phyloP scores from a whole-genome alignment of 1,140 invertebrate species.

The Acromyrmex echinatior region DNA sequence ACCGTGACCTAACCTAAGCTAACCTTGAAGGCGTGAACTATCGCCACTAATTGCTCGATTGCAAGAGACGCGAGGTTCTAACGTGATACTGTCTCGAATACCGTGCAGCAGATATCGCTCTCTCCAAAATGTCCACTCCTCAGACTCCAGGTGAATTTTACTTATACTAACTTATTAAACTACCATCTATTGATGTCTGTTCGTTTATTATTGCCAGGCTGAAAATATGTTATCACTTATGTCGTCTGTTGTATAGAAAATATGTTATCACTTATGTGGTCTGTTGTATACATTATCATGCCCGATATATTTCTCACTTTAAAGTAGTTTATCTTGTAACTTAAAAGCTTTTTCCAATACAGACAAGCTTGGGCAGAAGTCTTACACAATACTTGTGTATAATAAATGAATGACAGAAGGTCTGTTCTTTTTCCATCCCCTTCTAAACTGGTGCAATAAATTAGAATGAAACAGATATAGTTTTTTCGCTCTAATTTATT shows the following conservation, averaged over 20 bases:
- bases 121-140: slow-evolving; percentile 62
- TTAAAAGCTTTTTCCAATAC: background rate
- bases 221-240: background rate
- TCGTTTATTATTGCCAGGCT: background rate
- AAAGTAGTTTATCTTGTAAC: background rate
- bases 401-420: background rate
- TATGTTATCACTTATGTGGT: too few species aligned
- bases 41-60: background rate
- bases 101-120: slow-evolving; percentile 39
- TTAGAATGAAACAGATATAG: too few species aligned
- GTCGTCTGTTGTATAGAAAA: too few species aligned
- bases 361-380: background rate
- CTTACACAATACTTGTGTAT: background rate
- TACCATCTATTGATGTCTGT: background rate
- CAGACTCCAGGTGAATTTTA: slow-evolving; percentile 68
- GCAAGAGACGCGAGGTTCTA: background rate
- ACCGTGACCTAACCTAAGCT: slow-evolving; percentile 60
- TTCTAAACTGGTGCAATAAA: too few species aligned
- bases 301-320: background rate
- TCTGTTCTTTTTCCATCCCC: too few species aligned
- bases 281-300: background rate
- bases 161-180: background rate
- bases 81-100: background rate
- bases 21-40: slow-evolving; percentile 71
- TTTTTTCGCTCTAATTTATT: too few species aligned